Percentiles rank a stretch among this genome's conserved stretches.
Evolutionary conservation across 30 jellyfish, hydroid and myxozoan genomes (phyloP).

Genomic region (Pseudorhiza aurosa): DNA sequence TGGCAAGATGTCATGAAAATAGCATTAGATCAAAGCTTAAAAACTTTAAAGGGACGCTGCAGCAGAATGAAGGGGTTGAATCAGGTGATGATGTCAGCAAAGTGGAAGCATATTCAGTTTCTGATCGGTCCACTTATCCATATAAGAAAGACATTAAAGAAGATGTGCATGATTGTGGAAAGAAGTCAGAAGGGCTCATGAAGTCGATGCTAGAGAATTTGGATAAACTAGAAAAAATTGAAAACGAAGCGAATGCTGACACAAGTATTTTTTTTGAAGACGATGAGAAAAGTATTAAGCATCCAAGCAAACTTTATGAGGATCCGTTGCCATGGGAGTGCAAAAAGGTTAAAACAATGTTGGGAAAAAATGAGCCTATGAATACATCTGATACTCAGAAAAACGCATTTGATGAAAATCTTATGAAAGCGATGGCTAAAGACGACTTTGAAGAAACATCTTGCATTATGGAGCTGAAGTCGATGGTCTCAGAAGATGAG

Average conservation of each 20-base stretch:
- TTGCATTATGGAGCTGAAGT: background rate
- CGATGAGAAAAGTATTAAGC: too few species aligned
- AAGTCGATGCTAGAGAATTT: constrained; percentile 19
- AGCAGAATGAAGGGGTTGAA: background rate
- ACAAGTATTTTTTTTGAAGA: too few species aligned
- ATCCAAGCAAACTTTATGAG: too few species aligned
- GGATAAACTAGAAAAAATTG: background rate
- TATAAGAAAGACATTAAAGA: background rate
- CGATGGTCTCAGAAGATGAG: background rate
- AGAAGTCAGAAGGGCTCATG: constrained; percentile 12
- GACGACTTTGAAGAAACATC: too few species aligned
- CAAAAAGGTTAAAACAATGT: too few species aligned
- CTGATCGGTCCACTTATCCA: background rate
- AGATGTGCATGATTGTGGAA: constrained; percentile 4
- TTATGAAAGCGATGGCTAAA: too few species aligned
- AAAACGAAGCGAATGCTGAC: background rate
- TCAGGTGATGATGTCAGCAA: background rate
- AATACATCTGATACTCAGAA: too few species aligned
- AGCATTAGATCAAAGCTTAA: background rate
- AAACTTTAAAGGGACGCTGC: constrained; percentile 2
- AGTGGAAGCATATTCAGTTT: background rate
- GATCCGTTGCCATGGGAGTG: too few species aligned
- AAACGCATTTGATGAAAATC: too few species aligned
- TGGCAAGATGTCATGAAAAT: background rate
- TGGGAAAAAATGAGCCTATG: too few species aligned